These are phyloP conservation scores for Loris lydekkerianus DNA, from an alignment of 2,797 vertebrate species.

Conservation along the genomic window DNA sequence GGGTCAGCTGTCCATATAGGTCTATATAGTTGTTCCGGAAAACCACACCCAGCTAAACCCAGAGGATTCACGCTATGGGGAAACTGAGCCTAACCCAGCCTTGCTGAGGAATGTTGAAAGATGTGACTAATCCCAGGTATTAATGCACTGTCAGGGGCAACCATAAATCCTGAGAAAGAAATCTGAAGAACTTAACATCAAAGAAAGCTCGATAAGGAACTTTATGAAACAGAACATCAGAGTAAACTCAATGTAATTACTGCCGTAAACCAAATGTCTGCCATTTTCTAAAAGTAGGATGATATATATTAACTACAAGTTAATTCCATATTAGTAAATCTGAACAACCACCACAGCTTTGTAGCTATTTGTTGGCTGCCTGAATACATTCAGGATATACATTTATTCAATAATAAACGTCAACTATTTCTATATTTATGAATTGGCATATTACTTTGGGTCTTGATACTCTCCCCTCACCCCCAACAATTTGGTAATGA, in stretches of 20 bases:
- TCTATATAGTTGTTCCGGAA: neutral
- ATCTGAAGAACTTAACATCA: neutral
- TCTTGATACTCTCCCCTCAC: neutral
- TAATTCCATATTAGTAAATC: neutral
- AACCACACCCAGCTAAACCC: neutral
- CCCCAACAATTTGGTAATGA: neutral
- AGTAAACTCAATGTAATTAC: neutral
- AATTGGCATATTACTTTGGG: neutral
- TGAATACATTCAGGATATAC: neutral
- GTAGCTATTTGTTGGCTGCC: neutral
- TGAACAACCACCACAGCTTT: neutral
- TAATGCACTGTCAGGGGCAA: neutral
- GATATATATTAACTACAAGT: neutral
- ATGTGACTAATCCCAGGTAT: neutral
- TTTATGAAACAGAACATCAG: neutral
- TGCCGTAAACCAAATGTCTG: neutral
- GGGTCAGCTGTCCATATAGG: neutral
- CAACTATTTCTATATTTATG: neutral
- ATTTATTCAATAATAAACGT: neutral
- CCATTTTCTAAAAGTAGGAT: neutral
- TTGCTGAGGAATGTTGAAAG: neutral
- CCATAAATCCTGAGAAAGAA: neutral
- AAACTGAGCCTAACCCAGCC: neutral
- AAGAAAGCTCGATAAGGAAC: neutral
- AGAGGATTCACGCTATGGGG: neutral